Percentiles rank a stretch among this genome's conserved stretches.
Evolutionary conservation across 2,113 vertebrate species (phyloP).

Genomic region (Nesogale talazaci): DNA sequence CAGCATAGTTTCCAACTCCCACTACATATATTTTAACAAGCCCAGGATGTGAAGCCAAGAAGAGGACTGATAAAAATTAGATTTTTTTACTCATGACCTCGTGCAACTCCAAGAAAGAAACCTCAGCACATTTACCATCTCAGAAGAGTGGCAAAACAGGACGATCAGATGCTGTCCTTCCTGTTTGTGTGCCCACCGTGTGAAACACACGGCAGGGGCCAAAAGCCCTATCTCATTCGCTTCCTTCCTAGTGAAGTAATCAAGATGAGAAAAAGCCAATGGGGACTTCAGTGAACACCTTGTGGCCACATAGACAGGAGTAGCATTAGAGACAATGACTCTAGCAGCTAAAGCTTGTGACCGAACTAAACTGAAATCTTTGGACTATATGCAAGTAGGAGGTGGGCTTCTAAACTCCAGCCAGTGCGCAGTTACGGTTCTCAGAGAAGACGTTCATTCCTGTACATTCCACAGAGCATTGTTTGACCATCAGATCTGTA

Average conservation of each 20-base stretch:
- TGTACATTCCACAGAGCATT: not conserved
- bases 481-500: not conserved
- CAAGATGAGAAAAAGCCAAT: slow-evolving; percentile 38
- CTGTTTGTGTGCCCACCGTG: slow-evolving; percentile 33
- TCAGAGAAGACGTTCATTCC: not conserved
- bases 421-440: not conserved
- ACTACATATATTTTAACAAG: slow-evolving; percentile 50
- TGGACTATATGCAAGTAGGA: not conserved
- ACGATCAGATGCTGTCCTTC: slow-evolving; percentile 30
- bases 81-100: slow-evolving; percentile 3
- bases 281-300: slow-evolving; percentile 74
- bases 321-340: slow-evolving; percentile 20
- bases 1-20: not conserved
- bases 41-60: slow-evolving; percentile 30
- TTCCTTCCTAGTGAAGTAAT: slow-evolving; percentile 3
- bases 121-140: not conserved
- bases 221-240: slow-evolving; percentile 50
- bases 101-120: not conserved
- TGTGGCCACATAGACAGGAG: slow-evolving; percentile 35
- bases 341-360: not conserved
- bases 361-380: not conserved
- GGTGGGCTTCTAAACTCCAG: not conserved
- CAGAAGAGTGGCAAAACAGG: not conserved
- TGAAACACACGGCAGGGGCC: slow-evolving; percentile 61
- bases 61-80: slow-evolving; percentile 39